Base-by-base conservation (phyloP, 2,113 vertebrate genomes). In the Chitala chitala region DNA sequence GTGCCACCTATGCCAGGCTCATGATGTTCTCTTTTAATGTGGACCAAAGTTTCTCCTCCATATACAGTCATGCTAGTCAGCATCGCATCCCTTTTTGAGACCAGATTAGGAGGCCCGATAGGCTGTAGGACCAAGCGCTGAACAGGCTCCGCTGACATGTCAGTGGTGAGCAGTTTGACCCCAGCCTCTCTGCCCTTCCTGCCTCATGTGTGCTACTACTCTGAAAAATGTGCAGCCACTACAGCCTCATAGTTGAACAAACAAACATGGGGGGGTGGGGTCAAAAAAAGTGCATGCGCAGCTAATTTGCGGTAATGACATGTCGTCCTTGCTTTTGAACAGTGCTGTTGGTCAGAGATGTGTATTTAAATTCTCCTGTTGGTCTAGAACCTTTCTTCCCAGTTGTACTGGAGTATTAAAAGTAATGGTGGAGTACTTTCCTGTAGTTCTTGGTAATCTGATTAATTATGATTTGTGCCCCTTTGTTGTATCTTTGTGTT, bases 251-350 rank as follows among this genome's bases (percentile, higher is more conserved):
- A 22, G 56, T 38, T 69, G 73, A 69, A 56, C 51, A 69, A 68
- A 55, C 44, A 10, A 20, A 69, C 46, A 50, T 31, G 50, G 13
- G 29, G 36, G 26, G 0, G 2, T 24, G 9, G 10, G 33, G 54
- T n/a, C 6, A 4, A 55, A 74, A 59, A 68, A 29, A 44, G 53
- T 26, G 73, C 73, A 74, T 75, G 73, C 58, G 36, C 53, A 22
- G 64, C 73, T 64, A 46, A 22, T 58, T 51, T 51, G 64, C 64
- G 69, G 64, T 68, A 38, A 29, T 9, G 26, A 29, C 26, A 64
- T 75, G 64, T 75, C 6, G 63, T 55, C 73, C 73, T 68, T 17
- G 22, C 54, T 44, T 72, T 72, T 29, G 53, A 58, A 46, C 38
- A 46, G 55, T 59, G 55, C 71, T 5, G 71, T 61, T 54, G 40